Evolutionary conservation across 1,140 invertebrate genomes (phyloP), one percentile per base, ranked within the genome.

Genomic region (Penaeus vannamei): DNA sequence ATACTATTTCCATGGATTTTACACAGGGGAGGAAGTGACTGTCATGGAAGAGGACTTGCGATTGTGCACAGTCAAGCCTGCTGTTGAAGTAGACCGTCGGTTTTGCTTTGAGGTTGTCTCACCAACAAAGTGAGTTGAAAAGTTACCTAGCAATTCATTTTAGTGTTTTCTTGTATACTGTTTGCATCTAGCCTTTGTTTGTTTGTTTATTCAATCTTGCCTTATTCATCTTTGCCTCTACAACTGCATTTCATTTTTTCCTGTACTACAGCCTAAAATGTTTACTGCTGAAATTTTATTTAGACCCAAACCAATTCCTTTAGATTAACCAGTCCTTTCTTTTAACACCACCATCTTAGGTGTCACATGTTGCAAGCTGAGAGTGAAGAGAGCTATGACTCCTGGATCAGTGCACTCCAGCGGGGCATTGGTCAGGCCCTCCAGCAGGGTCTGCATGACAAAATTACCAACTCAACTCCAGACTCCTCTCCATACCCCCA

Each of bases 21-120:
- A 64, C 61, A 19, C 91, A 79, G 96, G 97, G 92, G 95, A 96
- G 89, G 95, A 95, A 85, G 95, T 96, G 72, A 98, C 97, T 14
- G 95, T 98, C 17, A 99, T 99, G 98, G 98, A 99, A 93, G 97
- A 99, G 92, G 98, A 99, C 93, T 93, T 99, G 84, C 94, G 97
- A 91, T 94, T 99, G 60, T 99, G 98, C 92, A 97, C 97, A 0
- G 98, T 99, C 1, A 97, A 98, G 92, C 97, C 96, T 8, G 96
- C 97, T 10, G 94, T 95, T 4, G 97, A 99, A 91, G 95, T 96
- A 42, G 98, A 99, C 92, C 94, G 98, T 91, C 94, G 98, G 72
- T 98, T 97, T 93, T 99, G 98, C 93, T 99, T 99, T 93, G 98
- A 99, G 95, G 96, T 99, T 36, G 94, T 99, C 19, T 99, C 98